Evolutionary conservation across 2,113 vertebrate genomes (phyloP).

Genomic region (Origma solitaria): DNA sequence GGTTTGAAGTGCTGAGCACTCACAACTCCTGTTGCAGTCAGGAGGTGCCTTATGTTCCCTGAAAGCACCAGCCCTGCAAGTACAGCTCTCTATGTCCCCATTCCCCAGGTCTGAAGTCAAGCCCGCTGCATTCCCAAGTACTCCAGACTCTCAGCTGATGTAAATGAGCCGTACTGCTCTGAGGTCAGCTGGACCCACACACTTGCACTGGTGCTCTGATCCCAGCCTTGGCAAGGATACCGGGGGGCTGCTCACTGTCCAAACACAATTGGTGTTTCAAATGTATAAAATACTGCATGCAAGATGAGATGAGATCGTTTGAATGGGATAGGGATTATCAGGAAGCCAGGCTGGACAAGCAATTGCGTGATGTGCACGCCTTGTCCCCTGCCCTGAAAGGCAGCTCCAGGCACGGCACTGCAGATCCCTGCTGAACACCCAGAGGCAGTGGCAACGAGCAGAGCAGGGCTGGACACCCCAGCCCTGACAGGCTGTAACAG

Average conservation of each 20-base stretch:
- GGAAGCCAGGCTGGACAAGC: background rate
- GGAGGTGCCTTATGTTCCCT: background rate
- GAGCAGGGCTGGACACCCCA: background rate
- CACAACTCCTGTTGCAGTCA: background rate
- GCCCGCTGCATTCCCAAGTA: background rate
- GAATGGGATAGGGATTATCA: background rate
- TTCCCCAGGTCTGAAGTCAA: background rate
- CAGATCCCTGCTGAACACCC: background rate
- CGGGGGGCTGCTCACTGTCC: background rate
- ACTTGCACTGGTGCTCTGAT: background rate
- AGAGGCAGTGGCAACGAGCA: background rate
- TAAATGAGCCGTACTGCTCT: background rate
- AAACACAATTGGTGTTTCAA: background rate
- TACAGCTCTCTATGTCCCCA: background rate
- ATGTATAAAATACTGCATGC: background rate
- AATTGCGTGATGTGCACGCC: background rate
- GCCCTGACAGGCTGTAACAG: constrained; percentile 11
- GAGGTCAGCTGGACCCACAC: background rate
- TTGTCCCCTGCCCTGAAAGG: background rate
- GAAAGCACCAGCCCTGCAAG: background rate
- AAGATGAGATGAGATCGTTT: background rate
- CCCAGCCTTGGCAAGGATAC: background rate
- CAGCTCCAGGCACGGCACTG: background rate
- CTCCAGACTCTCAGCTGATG: background rate
- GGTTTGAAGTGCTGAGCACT: background rate